phyloP scores from a whole-genome alignment of 2,113 vertebrate genomes.

The Hippocampus zosterae region DNA sequence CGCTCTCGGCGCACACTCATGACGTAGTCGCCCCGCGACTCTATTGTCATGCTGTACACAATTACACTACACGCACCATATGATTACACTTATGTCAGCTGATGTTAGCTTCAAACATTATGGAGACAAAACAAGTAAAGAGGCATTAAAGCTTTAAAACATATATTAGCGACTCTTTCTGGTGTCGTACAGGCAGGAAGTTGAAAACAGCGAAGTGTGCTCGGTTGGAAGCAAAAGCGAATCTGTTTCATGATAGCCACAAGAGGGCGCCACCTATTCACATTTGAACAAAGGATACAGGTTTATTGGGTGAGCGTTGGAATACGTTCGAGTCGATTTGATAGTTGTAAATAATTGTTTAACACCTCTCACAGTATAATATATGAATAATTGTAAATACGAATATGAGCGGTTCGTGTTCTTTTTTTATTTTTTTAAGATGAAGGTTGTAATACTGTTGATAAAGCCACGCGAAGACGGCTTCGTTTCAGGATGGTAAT shows the following conservation, averaged over 20 bases:
- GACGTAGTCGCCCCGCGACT: too few species aligned
- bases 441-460: background rate
- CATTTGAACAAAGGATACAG: background rate
- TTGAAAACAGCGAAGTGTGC: too few species aligned
- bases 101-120: too few species aligned
- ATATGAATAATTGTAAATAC: background rate
- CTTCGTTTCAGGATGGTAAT: background rate
- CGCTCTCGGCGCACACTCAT: too few species aligned
- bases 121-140: background rate
- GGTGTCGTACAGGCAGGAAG: too few species aligned
- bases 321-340: background rate
- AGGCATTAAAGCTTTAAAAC: background rate
- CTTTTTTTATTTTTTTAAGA: background rate
- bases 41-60: too few species aligned
- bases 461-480: background rate
- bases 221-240: background rate
- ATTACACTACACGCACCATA: too few species aligned
- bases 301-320: background rate
- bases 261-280: slow-evolving; percentile 27
- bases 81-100: too few species aligned
- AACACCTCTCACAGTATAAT: background rate
- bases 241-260: slow-evolving; percentile 3
- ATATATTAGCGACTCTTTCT: too few species aligned
- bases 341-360: background rate
- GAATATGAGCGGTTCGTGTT: background rate